These are phyloP conservation scores for Phacellophora camtschatica DNA, from an alignment of 30 jellyfish, hydroid and myxozoan species.

Conservation along the genomic window DNA sequence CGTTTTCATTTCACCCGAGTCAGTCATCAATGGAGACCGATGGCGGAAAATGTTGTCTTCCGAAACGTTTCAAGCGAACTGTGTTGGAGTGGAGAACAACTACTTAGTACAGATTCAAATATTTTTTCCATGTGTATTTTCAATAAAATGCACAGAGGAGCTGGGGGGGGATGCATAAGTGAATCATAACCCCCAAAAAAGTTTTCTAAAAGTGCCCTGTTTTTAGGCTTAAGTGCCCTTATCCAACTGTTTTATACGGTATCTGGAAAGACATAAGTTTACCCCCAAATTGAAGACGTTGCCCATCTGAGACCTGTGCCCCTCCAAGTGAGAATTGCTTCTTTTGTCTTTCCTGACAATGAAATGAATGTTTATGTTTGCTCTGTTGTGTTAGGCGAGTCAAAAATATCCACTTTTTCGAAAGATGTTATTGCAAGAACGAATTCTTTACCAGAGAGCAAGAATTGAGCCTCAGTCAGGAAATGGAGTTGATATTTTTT, in stretches of 20 bases:
- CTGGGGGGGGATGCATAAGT: not conserved
- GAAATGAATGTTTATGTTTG: not conserved
- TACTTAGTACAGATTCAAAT: not conserved
- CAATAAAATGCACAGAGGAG: not conserved
- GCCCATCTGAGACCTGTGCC: not conserved
- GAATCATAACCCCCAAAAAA: not conserved
- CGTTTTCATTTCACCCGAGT: slow-evolving; percentile 8
- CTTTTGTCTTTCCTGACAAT: not conserved
- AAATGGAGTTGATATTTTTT: not conserved
- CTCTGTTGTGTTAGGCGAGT: not conserved
- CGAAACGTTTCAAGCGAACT: not conserved
- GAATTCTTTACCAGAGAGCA: not conserved
- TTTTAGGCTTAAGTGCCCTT: not conserved
- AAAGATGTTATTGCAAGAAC: not conserved
- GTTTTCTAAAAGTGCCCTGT: not conserved
- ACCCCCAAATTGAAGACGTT: not conserved
- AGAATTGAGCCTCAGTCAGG: not conserved
- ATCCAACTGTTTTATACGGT: not conserved
- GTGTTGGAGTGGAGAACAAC: not conserved
- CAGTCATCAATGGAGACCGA: slow-evolving; percentile 14
- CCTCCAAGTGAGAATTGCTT: not conserved
- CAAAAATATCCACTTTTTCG: not conserved
- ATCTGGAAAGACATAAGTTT: not conserved
- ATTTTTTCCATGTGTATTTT: not conserved
- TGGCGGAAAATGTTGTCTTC: slow-evolving; percentile 22